These are phyloP conservation scores for Grapholita molesta DNA, from an alignment of 1,140 invertebrate species.

Conservation along the genomic window DNA sequence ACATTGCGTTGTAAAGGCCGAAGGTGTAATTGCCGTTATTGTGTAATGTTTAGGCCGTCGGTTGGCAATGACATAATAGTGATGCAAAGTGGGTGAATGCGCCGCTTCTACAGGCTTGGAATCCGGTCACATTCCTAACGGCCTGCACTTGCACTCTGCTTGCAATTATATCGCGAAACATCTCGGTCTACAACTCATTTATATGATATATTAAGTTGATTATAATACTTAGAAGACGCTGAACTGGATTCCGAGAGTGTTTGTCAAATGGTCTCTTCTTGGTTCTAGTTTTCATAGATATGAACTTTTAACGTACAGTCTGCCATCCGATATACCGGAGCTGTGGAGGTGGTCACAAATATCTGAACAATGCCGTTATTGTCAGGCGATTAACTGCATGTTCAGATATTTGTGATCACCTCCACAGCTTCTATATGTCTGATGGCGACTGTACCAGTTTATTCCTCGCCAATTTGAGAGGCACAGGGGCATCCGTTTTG, in stretches of 20 bases:
- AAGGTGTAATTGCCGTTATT: slow-evolving; percentile 24
- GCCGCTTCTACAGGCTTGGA: slow-evolving; percentile 43
- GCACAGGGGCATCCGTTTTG: no score
- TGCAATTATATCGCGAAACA: slow-evolving; percentile 19
- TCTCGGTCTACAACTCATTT: not conserved
- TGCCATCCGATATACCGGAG: no score
- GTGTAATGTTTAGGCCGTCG: slow-evolving; percentile 48
- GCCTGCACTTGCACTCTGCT: slow-evolving; percentile 59
- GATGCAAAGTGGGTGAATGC: slow-evolving; percentile 51
- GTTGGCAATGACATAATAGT: slow-evolving; percentile 67
- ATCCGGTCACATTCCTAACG: slow-evolving; percentile 72
- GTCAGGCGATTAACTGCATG: no score
- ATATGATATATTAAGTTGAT: not conserved
- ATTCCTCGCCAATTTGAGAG: no score
- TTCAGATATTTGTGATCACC: no score
- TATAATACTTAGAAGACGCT: not conserved
- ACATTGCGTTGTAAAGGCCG: not conserved
- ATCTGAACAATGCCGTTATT: no score
- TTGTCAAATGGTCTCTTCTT: no score
- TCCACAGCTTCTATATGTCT: no score
- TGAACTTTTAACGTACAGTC: no score
- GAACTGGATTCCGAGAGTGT: not conserved
- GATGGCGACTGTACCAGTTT: no score
- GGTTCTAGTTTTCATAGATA: no score
- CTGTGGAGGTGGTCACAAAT: no score